Evolutionary conservation across 2,888 invertebrate genomes (phyloP).

Genomic region (Ophioninae sp.): DNA sequence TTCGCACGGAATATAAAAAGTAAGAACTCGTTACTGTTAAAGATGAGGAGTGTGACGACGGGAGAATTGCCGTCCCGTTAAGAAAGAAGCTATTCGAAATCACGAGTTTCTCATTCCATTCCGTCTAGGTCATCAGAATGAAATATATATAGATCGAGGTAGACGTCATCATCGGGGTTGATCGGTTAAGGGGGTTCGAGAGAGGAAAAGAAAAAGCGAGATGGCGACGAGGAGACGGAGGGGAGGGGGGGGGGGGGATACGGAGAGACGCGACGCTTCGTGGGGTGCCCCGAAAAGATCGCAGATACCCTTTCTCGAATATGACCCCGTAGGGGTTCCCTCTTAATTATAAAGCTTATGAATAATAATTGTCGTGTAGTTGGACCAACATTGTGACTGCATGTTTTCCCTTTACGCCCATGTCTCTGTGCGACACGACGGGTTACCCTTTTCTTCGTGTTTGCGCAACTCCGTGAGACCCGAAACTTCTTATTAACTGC

Average conservation of each 20-base stretch:
- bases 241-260: too few relatives aligned
- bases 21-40: conserved; percentile 66
- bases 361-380: conserved; percentile 81
- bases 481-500: conserved; percentile 64
- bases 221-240: conserved; percentile 13
- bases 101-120: conserved; percentile 64
- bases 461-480: conserved; percentile 73
- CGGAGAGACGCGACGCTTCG: conserved; percentile 46
- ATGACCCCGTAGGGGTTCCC: conserved; percentile 65
- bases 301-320: conserved; percentile 65
- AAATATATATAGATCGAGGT: conserved; percentile 6
- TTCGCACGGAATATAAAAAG: conserved; percentile 53
- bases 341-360: conserved; percentile 80
- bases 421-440: conserved; percentile 75
- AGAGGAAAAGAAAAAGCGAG: not conserved
- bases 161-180: conserved; percentile 31
- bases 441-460: conserved; percentile 76
- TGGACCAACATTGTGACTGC: conserved; percentile 80
- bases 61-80: conserved; percentile 29
- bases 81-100: conserved; percentile 61
- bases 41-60: conserved; percentile 48
- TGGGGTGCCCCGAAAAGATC: conserved; percentile 70
- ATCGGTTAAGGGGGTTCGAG: conserved; percentile 27
- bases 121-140: conserved; percentile 58
- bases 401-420: conserved; percentile 80